phyloP scores from a whole-genome alignment of 2,888 invertebrate species.

The Drosophila pegasa region DNA sequence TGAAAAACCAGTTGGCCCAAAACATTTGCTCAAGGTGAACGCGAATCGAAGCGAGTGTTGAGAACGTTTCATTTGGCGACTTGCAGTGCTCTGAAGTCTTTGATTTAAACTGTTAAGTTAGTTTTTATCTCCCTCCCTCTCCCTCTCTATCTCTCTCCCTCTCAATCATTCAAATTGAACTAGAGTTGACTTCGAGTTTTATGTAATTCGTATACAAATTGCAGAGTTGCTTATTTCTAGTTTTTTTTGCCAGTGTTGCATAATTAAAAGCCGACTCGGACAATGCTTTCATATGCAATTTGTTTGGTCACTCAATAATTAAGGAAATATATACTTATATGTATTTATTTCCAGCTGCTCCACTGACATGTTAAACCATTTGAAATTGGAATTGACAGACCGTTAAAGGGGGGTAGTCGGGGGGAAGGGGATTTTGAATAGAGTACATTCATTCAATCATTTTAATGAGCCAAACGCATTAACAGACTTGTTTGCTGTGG shows the following conservation, averaged over 20 bases:
- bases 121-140: neutral
- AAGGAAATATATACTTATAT: conserved; percentile 57
- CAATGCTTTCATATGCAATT: conserved; percentile 61
- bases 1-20: conserved; percentile 43
- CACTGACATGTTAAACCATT: conserved; percentile 63
- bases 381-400: conserved; percentile 47
- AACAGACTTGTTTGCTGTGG: conserved; percentile 25
- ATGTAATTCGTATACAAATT: conserved; percentile 32
- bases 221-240: conserved; percentile 4
- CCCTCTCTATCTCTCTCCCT: neutral
- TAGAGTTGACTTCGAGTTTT: conserved; percentile 1
- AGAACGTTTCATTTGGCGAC: conserved; percentile 21
- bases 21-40: conserved; percentile 49
- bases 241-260: conserved; percentile 47
- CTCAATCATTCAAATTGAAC: neutral
- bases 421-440: conserved; percentile 3
- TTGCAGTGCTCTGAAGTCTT: conserved; percentile 12
- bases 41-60: conserved; percentile 21
- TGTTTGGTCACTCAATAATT: conserved; percentile 58
- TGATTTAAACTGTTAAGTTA: neutral
- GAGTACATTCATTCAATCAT: conserved; percentile 44
- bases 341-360: conserved; percentile 56
- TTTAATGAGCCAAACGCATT: conserved; percentile 56
- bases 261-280: conserved; percentile 53
- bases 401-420: conserved; percentile 11